A percentile compares a stretch with the other conserved stretches of the same genome.
phyloP scores from a whole-genome alignment of 2,888 invertebrate species.

The Drosophila tripunctata region DNA sequence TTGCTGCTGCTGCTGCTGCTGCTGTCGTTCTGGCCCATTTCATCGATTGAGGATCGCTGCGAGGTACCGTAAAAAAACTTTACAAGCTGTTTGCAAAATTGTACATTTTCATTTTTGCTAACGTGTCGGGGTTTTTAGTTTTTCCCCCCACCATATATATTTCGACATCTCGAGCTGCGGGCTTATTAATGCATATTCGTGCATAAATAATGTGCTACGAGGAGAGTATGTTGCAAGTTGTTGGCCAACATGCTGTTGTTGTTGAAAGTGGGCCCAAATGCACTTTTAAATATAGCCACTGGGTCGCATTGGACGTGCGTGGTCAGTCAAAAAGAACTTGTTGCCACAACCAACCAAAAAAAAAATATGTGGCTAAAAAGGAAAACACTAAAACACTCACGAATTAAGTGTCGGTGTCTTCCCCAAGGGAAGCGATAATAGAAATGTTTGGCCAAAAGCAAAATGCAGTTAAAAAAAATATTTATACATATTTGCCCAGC shows the following conservation, averaged over 20 bases:
- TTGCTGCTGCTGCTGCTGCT: too few relatives aligned
- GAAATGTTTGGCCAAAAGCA: conserved; percentile 25
- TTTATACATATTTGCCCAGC: background rate
- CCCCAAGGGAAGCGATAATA: conserved; percentile 22
- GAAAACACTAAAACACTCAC: conserved; percentile 4
- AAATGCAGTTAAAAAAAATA: conserved; percentile 2
- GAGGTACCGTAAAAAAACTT: conserved; percentile 36
- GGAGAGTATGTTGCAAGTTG: conserved; percentile 1
- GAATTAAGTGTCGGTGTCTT: conserved; percentile 9
- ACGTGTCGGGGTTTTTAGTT: conserved; percentile 28
- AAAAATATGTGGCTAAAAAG: background rate
- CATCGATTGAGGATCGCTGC: conserved; percentile 10
- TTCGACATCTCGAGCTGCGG: conserved; percentile 41
- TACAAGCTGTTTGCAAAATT: conserved; percentile 64
- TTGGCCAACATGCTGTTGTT: background rate
- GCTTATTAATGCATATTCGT: conserved; percentile 63
- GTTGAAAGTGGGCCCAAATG: conserved; percentile 45
- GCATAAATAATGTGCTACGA: conserved; percentile 58
- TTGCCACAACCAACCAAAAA: conserved; percentile 11
- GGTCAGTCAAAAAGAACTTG: conserved; percentile 38
- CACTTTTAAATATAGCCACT: conserved; percentile 54
- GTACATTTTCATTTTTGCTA: conserved; percentile 50
- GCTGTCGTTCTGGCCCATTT: conserved; percentile 32
- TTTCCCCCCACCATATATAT: conserved; percentile 27
- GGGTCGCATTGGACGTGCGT: conserved; percentile 38